Evolutionary conservation across 2,888 invertebrate species (phyloP), one percentile per base, ranked within the genome.

Genomic region (Neoitamus cyanurus): DNA sequence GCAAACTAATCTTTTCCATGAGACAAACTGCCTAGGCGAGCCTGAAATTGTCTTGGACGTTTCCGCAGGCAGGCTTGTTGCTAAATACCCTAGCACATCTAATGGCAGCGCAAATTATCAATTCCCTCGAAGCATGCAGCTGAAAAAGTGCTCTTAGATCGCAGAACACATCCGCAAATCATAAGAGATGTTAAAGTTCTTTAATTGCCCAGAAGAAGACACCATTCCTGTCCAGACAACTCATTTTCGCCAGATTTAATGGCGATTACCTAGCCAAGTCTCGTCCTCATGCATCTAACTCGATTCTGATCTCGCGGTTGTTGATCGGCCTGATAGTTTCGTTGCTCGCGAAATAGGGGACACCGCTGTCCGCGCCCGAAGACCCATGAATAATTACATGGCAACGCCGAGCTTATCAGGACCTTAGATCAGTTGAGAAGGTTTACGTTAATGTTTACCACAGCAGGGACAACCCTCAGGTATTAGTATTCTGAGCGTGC

Each of bases 301-400:
- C 48, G 48, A 48, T 34, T 34, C 3, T 34, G 4, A 34, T 34
- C 34, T 34, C 34, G 34, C 37, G 37, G 77, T 77, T 9, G 37
- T 37, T 37, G 46, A 25, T 77, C 34, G 69, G 6, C 7, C 7
- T 11, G 30, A 25, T 69, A 69, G 13, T 2, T 72, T 72, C 6
- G 72, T 34, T 3, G 15, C 20, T 28, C 31, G 31, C 6, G 25
- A 72, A 11, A 13, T 72, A n/a, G 7, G 37, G 42, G 20, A 42
- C 37, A 42, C 42, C 25, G 31, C 13, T 4, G 69, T 70, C 31
- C 46, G 30, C 42, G 36, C 37, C 46, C 42, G 36, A 37, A 83
- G 83, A 69, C 83, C 68, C 28, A 69, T 34, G 83, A 83, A 83
- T 83, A 83, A 83, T 83, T 69, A 69, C 83, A 83, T 36, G 83